Base-by-base conservation (phyloP, 2,888 invertebrate species). In the Ectemnius cavifrons region DNA sequence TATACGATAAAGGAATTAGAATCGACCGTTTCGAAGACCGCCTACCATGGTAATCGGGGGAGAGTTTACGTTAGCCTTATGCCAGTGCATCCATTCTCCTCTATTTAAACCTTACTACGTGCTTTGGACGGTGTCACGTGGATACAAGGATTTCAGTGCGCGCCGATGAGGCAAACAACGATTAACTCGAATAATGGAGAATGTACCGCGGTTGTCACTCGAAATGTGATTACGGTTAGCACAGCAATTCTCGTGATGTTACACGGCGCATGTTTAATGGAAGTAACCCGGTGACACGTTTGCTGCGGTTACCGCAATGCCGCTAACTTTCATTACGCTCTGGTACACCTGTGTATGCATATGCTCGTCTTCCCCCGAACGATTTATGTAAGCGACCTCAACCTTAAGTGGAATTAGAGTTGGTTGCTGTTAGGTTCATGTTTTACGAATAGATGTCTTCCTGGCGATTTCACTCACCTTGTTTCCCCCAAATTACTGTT, bases 261-360 rank as follows among this genome's bases (percentile, higher is more conserved):
- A 74, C 59, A 27, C 57, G 37, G n/a, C 27, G 37, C 58, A 66
- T 49, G 63, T 74, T 77, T 77, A 68, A 70, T 52, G 62, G 52
- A 73, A 71, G 68, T 57, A 76, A 73, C 60, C 62, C 45, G 59
- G 71, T 77, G 79, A 77, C 74, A 79, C 57, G 58, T 74, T 79
- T 79, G 71, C 63, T 59, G 67, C 58, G 61, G 64, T 77, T 79
- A 77, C 64, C 67, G 67, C 77, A 69, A 69, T 23, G 27, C 13
- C 64, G 67, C 65, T 68, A 66, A 73, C 70, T 79, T 69, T 73
- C 67, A 56, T 68, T 52, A 62, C 28, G 45, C 52, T 56, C 56
- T 1, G 11, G 28, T 59, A 62, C 49, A 27, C 57, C 23, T 62
- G 27, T 37, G 16, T 67, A 3, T 23, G 56, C 20, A 61, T 11